Conservation (phyloP, 1,140 invertebrate species). For the Drosophila pallidifrons region DNA sequence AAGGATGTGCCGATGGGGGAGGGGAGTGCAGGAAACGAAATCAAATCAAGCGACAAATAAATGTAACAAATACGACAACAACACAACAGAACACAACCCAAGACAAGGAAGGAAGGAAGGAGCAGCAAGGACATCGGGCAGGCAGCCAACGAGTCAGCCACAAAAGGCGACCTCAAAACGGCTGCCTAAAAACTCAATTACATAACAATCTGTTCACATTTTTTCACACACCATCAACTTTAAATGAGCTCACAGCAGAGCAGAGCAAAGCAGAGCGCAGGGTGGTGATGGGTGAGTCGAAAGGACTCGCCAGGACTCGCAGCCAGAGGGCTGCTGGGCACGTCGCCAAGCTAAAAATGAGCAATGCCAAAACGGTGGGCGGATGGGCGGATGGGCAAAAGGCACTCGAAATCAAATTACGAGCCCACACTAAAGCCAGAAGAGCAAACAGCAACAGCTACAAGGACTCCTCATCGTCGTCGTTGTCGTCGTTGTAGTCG, state of each 20-base stretch:
- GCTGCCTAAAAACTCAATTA: slow-evolving; percentile 84
- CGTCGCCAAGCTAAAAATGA: slow-evolving; percentile 55
- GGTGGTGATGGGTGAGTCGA: not conserved
- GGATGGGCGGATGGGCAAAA: slow-evolving; percentile 53
- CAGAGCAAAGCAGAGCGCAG: not conserved
- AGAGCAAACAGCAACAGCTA: slow-evolving; percentile 13
- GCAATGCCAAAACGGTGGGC: slow-evolving; percentile 74
- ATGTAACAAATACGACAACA: slow-evolving; percentile 77
- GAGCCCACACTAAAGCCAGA: slow-evolving; percentile 48
- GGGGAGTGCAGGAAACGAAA: slow-evolving; percentile 44
- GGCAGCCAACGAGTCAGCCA: slow-evolving; percentile 61
- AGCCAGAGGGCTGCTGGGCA: slow-evolving; percentile 45
- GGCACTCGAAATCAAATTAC: slow-evolving; percentile 82
- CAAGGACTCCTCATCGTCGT: not conserved
- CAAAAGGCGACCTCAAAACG: slow-evolving; percentile 82
- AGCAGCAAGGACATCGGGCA: slow-evolving; percentile 43
- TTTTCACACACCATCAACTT: slow-evolving; percentile 85
- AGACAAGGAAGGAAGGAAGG: not conserved
- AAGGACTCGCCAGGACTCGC: not conserved
- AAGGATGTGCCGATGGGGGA: slow-evolving; percentile 33
- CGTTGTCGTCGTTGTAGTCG: not conserved
- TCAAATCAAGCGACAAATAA: slow-evolving; percentile 81
- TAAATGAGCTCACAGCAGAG: slow-evolving; percentile 71
- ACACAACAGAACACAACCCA: slow-evolving; percentile 20
- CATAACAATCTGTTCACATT: slow-evolving; percentile 85